Base-by-base conservation (phyloP, 2,888 invertebrate genomes). In the Carpatolechia fugitivella region DNA sequence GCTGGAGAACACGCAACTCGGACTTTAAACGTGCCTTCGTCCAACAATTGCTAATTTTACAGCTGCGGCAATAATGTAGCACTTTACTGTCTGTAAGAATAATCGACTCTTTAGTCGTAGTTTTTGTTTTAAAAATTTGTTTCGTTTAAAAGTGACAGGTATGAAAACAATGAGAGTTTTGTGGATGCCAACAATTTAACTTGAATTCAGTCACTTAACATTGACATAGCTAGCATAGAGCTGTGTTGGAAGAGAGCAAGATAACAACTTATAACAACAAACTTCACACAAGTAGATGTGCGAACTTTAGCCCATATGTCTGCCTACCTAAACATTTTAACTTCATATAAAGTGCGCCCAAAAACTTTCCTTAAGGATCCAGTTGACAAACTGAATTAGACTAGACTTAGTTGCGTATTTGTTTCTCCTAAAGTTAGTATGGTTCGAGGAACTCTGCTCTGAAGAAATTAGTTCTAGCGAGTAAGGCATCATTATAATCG, bases 371-470 rank as follows among this genome's bases (percentile, higher is more conserved):
- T 54, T 48, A 52, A 51, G 55, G 55, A 55, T 44, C 41, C 50
- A 44, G 55, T 55, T 55, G 41, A 54, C 56, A 60, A 60, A 65
- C 40, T 55, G 50, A 56, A 62, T 63, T 52, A 57, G 31, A 56
- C 58, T 44, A 55, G 49, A 57, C 36, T 56, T 50, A 47, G 52
- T 52, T 51, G 55, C 50, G 44, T 50, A 55, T 55, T 55, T 50
- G 10, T 55, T 41, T 30, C 49, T 3, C 29, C 33, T 10, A 44
- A 50, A 55, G 40, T 48, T 54, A n/a, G 33, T 18, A 38, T 6
- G 18, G 18, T 36, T 24, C 24, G 24, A 24, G 24, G 24, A 24
- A 24, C 6, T 6, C 3, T 24, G 24, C 6, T 13, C n/a, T 24
- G 11, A 33, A 24, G 24, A 29, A 44, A 44, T 44, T 24, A 20